These are phyloP conservation scores for Ypsolopha sequella DNA, from an alignment of 2,888 invertebrate genomes.

Conservation along the genomic window DNA sequence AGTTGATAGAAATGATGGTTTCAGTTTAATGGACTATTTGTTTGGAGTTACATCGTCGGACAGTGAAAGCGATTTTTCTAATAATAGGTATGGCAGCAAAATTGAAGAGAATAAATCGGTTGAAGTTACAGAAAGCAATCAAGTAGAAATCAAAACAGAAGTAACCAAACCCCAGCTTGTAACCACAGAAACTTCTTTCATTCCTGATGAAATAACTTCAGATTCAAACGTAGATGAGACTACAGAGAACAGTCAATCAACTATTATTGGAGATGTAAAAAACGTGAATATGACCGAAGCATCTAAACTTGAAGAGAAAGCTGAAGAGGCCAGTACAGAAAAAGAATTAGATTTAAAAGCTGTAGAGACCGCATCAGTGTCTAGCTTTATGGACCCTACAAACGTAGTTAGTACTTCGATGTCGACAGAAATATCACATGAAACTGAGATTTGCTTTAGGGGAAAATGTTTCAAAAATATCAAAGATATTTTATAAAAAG, in stretches of 20 bases:
- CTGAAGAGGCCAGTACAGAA: slow-evolving; percentile 6
- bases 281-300: too few species aligned
- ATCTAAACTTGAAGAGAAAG: slow-evolving; percentile 12
- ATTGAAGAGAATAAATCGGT: slow-evolving; percentile 16
- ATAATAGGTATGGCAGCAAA: background rate
- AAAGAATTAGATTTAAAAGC: too few species aligned
- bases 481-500: slow-evolving; percentile 44
- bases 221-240: slow-evolving; percentile 16
- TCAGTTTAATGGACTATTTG: slow-evolving; percentile 54
- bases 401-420: slow-evolving; percentile 79
- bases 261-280: too few species aligned
- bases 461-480: slow-evolving; percentile 84
- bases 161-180: slow-evolving; percentile 24
- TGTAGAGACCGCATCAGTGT: slow-evolving; percentile 36
- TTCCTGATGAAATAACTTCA: slow-evolving; percentile 57
- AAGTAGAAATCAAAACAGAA: slow-evolving; percentile 27
- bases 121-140: slow-evolving; percentile 12
- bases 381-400: slow-evolving; percentile 61
- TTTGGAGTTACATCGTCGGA: slow-evolving; percentile 38
- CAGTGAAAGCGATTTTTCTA: slow-evolving; percentile 6
- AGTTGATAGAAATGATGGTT: slow-evolving; percentile 38
- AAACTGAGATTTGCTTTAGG: slow-evolving; percentile 90
- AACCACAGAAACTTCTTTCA: slow-evolving; percentile 46
- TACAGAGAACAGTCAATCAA: slow-evolving; percentile 7
- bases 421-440: slow-evolving; percentile 85